Percentiles rank a stretch among this genome's conserved stretches.
phyloP scores from a whole-genome alignment of 64 coral and sea anemone species.

The Stichodactyla mertensii region DNA sequence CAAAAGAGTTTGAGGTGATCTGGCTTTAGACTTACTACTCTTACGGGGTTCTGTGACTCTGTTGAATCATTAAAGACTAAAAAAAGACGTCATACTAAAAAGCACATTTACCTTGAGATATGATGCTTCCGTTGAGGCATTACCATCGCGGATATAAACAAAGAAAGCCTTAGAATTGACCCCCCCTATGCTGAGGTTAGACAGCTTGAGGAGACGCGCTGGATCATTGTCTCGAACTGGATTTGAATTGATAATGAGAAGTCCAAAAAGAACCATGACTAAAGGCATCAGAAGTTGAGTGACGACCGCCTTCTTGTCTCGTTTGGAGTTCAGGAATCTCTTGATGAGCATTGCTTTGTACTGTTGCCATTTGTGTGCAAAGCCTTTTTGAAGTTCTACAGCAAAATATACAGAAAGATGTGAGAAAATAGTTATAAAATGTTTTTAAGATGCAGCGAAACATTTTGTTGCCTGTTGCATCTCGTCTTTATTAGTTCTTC shows the following conservation, averaged over 20 bases:
- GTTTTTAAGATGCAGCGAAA: no score
- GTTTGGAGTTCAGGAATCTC: slow-evolving; percentile 88
- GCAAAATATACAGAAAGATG: neutral
- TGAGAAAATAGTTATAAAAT: no score
- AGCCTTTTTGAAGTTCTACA: slow-evolving; percentile 64
- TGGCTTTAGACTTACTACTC: no score
- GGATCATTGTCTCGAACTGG: slow-evolving; percentile 45
- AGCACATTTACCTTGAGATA: neutral
- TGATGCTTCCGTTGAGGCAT: neutral
- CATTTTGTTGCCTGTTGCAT: no score
- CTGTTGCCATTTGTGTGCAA: slow-evolving; percentile 65
- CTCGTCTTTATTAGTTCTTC: no score
- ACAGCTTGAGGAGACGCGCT: slow-evolving; percentile 65
- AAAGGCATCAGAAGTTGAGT: slow-evolving; percentile 77
- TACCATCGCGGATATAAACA: slow-evolving; percentile 14
- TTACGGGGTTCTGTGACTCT: no score
- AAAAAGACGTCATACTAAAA: neutral
- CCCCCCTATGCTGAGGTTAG: slow-evolving; percentile 62
- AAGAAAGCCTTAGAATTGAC: slow-evolving; percentile 63
- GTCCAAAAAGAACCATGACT: slow-evolving; percentile 69
- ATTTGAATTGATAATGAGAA: slow-evolving; percentile 53
- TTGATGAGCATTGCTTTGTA: slow-evolving; percentile 98
- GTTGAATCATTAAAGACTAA: neutral
- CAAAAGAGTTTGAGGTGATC: no score
- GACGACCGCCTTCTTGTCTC: slow-evolving; percentile 82